A percentile compares a stretch with the other conserved stretches of the same genome.
These are phyloP conservation scores for Trichonephila clavipes DNA, from an alignment of 1,140 invertebrate species.

Conservation along the genomic window DNA sequence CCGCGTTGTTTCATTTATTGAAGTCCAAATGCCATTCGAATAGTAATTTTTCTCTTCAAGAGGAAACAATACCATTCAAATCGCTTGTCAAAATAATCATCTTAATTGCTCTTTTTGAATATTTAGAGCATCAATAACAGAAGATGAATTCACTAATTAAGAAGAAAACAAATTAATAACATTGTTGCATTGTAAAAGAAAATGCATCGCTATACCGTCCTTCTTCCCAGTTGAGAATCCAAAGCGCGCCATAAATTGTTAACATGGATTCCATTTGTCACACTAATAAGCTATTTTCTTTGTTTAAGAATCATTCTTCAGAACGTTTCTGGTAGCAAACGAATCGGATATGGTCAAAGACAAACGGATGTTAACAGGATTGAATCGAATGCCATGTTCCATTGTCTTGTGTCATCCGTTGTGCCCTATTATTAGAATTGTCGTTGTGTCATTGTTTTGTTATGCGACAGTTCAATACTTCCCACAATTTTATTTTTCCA, in stretches of 20 bases:
- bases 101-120: not conserved
- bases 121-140: not conserved
- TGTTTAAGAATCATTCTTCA: not conserved
- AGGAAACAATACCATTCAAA: not conserved
- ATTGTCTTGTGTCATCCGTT: not conserved
- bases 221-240: not conserved
- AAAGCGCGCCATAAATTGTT: not conserved
- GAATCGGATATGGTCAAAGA: not conserved
- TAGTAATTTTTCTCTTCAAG: not conserved
- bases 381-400: not conserved
- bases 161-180: not conserved
- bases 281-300: not conserved
- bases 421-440: conserved; percentile 18
- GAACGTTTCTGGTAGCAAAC: not conserved
- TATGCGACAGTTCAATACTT: not conserved
- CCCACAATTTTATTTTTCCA: not conserved
- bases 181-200: not conserved
- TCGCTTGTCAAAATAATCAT: not conserved
- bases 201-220: not conserved
- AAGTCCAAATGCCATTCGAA: not conserved
- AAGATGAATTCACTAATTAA: not conserved
- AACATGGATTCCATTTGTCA: not conserved
- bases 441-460: not conserved
- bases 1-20: not conserved
- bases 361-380: not conserved